Evolutionary conservation across 2,797 vertebrate genomes (phyloP), one percentile per base, ranked within the genome.

Genomic region (Loris lydekkerianus): DNA sequence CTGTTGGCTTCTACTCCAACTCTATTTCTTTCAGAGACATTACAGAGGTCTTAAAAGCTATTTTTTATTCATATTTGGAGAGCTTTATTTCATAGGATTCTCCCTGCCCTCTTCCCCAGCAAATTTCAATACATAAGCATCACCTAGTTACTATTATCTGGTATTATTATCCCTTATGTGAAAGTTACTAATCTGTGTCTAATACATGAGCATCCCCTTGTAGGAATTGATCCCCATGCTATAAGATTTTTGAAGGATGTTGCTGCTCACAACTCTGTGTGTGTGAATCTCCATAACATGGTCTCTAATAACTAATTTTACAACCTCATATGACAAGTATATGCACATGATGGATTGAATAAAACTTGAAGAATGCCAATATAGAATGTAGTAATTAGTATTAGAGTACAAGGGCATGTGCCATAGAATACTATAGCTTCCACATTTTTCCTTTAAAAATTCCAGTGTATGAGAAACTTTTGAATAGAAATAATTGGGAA

Each of bases 381-480:
- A 23, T 15, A 65, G 61, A 58, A 37, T 20, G 61, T 61, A 20
- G 13, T n/a, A 85, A 53, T 84, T 60, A 61, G 5, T 81, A 29
- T 37, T 61, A 60, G 49, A 69, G 25, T 58, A 20, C 29, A 65
- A 85, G 25, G 31, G 6, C 63, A 67, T 78, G 81, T 67, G 8
- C 7, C 37, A 37, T 75, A 87, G 23, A 73, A 61, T 78, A 75
- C n/a, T 20, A 17, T 63, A 88, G 58, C 40, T 63, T 90, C 88
- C n/a, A 72, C 34, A 34, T 81, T 89, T 95, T 92, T 92, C 65
- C 20, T 40, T 89, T 43, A 43, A 92, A 84, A 49, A 70, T 89
- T 77, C n/a, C 14, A 60, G n/a, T 70, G 94, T 76, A 65, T 27
- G 13, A 72, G 92, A 82, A 92, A 60, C 23, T 94, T 85, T 43